Evolutionary conservation across 2,113 vertebrate genomes (phyloP).

Genomic region (Drymodes brunneopygia): DNA sequence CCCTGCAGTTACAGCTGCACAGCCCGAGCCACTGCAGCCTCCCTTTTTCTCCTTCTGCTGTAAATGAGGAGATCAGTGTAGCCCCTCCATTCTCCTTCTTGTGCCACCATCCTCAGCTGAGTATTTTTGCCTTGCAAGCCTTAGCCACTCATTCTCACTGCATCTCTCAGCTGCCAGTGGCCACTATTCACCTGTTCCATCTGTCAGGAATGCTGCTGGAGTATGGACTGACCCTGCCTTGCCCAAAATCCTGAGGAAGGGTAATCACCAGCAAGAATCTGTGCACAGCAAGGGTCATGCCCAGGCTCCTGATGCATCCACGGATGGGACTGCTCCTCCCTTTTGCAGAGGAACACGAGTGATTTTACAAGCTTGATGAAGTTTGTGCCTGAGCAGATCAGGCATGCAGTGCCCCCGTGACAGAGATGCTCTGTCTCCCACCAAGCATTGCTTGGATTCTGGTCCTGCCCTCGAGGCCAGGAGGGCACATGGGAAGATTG

Average conservation of each 20-base stretch:
- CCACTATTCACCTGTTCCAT: background rate
- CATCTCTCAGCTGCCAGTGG: background rate
- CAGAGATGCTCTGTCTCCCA: background rate
- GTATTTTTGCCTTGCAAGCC: background rate
- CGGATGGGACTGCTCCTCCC: background rate
- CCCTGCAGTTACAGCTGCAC: background rate
- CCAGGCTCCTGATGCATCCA: accelerated
- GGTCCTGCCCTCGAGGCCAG: background rate
- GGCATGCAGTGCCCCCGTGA: background rate
- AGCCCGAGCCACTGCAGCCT: background rate
- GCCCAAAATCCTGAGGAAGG: background rate
- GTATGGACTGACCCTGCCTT: background rate
- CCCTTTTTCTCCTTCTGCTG: background rate
- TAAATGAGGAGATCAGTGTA: background rate
- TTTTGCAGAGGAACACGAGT: background rate
- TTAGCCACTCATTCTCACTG: background rate
- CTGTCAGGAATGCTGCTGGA: background rate
- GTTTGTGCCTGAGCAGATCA: background rate
- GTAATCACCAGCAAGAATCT: background rate
- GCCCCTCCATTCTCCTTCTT: background rate
- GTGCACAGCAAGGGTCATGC: background rate
- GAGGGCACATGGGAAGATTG: background rate
- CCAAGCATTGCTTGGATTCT: background rate
- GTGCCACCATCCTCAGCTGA: background rate
- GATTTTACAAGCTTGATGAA: background rate